A percentile compares a stretch with the other conserved stretches of the same genome.
Conservation (phyloP, 2,113 vertebrate genomes). For the Gallinago paraguaiae region DNA sequence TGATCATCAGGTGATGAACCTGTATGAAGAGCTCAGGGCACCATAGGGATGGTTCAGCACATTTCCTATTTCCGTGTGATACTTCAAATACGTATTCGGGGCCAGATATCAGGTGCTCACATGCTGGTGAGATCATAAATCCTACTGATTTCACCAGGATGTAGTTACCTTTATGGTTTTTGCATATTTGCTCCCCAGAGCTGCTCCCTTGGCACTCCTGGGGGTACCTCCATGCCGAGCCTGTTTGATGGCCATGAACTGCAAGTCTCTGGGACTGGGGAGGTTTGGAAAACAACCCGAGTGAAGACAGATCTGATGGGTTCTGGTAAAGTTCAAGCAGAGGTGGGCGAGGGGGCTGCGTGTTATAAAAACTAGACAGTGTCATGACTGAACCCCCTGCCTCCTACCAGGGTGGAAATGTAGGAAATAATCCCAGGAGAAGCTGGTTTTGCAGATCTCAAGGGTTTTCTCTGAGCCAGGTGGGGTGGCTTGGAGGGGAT, state of each 20-base stretch:
- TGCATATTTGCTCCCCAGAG: not conserved
- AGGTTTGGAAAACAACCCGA: not conserved
- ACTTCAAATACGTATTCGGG: not conserved
- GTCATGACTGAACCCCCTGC: not conserved
- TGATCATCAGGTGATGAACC: not conserved
- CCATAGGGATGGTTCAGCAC: not conserved
- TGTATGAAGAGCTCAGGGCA: not conserved
- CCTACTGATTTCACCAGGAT: not conserved
- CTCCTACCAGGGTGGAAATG: not conserved
- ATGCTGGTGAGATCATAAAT: not conserved
- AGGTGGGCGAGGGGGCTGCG: not conserved
- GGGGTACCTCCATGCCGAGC: not conserved
- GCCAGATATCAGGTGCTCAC: not conserved
- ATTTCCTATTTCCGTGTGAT: not conserved
- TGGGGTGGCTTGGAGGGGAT: fast-evolving
- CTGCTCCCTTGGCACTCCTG: not conserved
- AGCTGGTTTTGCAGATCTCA: not conserved
- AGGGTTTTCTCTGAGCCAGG: not conserved
- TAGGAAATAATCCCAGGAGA: not conserved
- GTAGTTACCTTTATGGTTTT: not conserved
- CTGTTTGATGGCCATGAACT: not conserved
- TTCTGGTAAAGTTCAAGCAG: not conserved
- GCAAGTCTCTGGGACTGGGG: not conserved
- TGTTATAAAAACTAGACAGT: not conserved
- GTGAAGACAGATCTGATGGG: not conserved